phyloP scores from a whole-genome alignment of 2,888 invertebrate species.

The Acheta domesticus region DNA sequence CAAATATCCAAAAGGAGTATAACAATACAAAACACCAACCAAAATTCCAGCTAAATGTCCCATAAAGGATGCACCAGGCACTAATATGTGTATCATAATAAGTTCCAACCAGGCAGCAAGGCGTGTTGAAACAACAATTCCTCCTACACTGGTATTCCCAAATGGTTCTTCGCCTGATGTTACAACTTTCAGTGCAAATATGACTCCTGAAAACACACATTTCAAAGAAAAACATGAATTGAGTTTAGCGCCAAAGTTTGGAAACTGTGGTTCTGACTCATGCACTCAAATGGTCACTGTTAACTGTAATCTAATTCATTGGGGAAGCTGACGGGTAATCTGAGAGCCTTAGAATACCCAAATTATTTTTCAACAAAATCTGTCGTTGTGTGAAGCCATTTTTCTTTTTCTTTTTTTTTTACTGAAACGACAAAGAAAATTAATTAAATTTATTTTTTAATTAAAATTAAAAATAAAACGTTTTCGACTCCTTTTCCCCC shows the following conservation, averaged over 20 bases:
- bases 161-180: conserved; percentile 47
- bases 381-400: too few relatives aligned
- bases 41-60: conserved; percentile 63
- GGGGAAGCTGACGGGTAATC: too few relatives aligned
- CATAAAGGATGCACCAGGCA: conserved; percentile 60
- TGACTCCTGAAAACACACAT: conserved; percentile 49
- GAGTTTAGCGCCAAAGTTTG: background rate
- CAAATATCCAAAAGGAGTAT: conserved; percentile 47
- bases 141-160: conserved; percentile 43
- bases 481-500: too few relatives aligned
- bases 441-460: too few relatives aligned
- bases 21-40: conserved; percentile 56
- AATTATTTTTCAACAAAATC: too few relatives aligned
- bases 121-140: conserved; percentile 51
- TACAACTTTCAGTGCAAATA: conserved; percentile 62
- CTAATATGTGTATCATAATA: conserved; percentile 57
- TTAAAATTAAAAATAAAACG: too few relatives aligned
- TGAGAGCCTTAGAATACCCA: too few relatives aligned
- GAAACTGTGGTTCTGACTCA: background rate
- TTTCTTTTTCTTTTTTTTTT: too few relatives aligned
- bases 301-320: too few relatives aligned
- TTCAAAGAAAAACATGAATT: background rate
- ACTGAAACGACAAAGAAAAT: too few relatives aligned
- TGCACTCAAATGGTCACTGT: too few relatives aligned
- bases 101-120: conserved; percentile 61